Base-by-base conservation (phyloP, 2,113 vertebrate genomes). In the Cnemophilus loriae region DNA sequence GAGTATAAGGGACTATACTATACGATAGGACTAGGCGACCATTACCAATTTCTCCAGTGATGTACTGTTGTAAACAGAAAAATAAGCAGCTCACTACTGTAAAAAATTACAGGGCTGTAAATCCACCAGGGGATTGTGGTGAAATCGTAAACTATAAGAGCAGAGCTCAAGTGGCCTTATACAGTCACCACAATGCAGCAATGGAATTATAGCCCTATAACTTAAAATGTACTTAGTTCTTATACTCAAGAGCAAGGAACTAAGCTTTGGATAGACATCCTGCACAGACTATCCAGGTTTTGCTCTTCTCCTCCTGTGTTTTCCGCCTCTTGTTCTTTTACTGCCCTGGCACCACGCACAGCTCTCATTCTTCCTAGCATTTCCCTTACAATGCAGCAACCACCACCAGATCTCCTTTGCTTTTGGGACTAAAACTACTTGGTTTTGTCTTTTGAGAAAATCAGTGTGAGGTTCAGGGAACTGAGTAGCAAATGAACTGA, bases 141-240 rank as follows among this genome's bases (percentile, higher is more conserved):
- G 83, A 83, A 94, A 97, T 75, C 89, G 87, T 97, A 97, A 98
- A 97, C 91, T 84, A 47, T 75, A 83, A 95, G 37, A 96, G 92
- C 87, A 95, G 89, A 95, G 94, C 92, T 96, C 96, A 96, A 93
- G 89, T 87, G 93, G 92, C 84, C 67, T 91, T 77, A 95, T 39
- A 68, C 59, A 95, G 59, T 74, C 93, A 91, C 89, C 87, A 94
- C 93, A 94, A 96, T 39, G 89, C 82, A 90, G 85, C 26, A n/a
- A 95, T 85, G 82, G 95, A 98, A 95, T 98, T 97, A 97, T 6
- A 87, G 89, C 74, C 44, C 84, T 89, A 78, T 97, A 97, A 97
- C 59, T 98, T 96, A 97, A 89, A 87, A 87, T 84, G 74, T 94
- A 94, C 81, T 77, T 50, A 57, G 83, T 94, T 89, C 81, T 91